Evolutionary conservation across 2,888 invertebrate species (phyloP), one percentile per base, ranked within the genome.

Genomic region (Tanypteryx hageni): DNA sequence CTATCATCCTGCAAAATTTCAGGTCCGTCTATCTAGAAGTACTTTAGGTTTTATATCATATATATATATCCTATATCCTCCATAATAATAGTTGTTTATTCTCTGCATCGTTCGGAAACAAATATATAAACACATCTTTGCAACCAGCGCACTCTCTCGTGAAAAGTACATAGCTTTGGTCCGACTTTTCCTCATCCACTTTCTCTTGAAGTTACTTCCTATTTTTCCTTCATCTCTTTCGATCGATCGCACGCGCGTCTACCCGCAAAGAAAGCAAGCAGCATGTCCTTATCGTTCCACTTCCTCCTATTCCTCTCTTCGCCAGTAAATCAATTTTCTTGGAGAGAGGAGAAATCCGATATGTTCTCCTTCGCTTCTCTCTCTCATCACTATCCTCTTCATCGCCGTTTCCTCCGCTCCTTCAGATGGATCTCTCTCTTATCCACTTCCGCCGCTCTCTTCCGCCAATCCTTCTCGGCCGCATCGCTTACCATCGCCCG

Each of bases 291-390:
- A 44, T 44, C 44, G 3, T 44, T 5, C 44, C 3, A 44, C 83
- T 83, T 44, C 56, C 56, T 44, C 83, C 44, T 83, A 83, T 83
- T 83, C 56, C 14, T 13, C 83, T 9, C 44, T 56, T 44, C 83
- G 83, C 83, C 83, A 16, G 83, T 56, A 83, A 83, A 83, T 83
- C 83, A 83, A 83, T 83, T 83, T 83, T 56, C 83, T 56, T 44
- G 56, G 44, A 18, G 83, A 83, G 83, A 83, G 31, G 83, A 31
- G 83, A 56, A 83, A 83, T 83, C 83, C 83, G 83, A 83, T 83
- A 83, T 83, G 44, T 44, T 83, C n/a, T 56, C 83, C 27, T 13
- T 31, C n/a, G 8, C 56, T 18, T 57, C 18, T 44, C 56, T n/a
- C 10, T n/a, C n/a, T n/a, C n/a, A n/a, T n/a, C n/a, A n/a, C n/a